Evolutionary conservation across 2,888 invertebrate genomes (phyloP).

Genomic region (Embidobia sp.): DNA sequence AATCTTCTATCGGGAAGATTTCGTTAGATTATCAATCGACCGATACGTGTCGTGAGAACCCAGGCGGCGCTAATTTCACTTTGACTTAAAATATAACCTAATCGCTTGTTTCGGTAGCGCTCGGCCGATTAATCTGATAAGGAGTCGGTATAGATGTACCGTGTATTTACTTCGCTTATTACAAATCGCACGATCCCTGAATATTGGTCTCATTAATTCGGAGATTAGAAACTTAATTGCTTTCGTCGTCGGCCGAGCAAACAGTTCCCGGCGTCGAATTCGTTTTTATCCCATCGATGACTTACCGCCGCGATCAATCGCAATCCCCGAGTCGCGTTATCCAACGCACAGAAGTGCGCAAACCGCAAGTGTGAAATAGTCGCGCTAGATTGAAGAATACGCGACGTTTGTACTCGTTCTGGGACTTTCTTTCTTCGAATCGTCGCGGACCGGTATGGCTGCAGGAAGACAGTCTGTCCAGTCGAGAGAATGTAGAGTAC

Average conservation of each 20-base stretch:
- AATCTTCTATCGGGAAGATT: slow-evolving; percentile 34
- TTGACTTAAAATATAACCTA: slow-evolving; percentile 43
- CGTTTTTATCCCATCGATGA: slow-evolving; percentile 14
- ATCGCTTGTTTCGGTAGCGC: slow-evolving; percentile 46
- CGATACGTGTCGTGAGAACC: slow-evolving; percentile 56
- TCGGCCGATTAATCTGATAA: slow-evolving; percentile 52
- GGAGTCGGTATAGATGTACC: slow-evolving; percentile 17
- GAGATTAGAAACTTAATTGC: slow-evolving; percentile 60
- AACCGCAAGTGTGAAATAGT: slow-evolving; percentile 58
- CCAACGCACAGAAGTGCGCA: slow-evolving; percentile 17
- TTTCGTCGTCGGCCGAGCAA: slow-evolving; percentile 12
- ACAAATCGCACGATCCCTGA: slow-evolving; percentile 45
- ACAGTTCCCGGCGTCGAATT: neutral
- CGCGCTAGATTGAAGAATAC: slow-evolving; percentile 35
- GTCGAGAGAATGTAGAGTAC: slow-evolving; percentile 32
- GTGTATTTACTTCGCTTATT: slow-evolving; percentile 24
- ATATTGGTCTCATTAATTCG: slow-evolving; percentile 53
- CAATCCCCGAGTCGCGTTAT: neutral
- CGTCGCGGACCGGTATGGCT: slow-evolving; percentile 48
- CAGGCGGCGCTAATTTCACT: slow-evolving; percentile 51
- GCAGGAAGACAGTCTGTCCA: slow-evolving; percentile 39
- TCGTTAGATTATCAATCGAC: slow-evolving; percentile 37
- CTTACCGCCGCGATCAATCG: slow-evolving; percentile 9
- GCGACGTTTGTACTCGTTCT: slow-evolving; percentile 34
- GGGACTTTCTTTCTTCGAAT: slow-evolving; percentile 61